Base-by-base conservation (phyloP, 2,113 vertebrate species). In the Siphamia tubifer region DNA sequence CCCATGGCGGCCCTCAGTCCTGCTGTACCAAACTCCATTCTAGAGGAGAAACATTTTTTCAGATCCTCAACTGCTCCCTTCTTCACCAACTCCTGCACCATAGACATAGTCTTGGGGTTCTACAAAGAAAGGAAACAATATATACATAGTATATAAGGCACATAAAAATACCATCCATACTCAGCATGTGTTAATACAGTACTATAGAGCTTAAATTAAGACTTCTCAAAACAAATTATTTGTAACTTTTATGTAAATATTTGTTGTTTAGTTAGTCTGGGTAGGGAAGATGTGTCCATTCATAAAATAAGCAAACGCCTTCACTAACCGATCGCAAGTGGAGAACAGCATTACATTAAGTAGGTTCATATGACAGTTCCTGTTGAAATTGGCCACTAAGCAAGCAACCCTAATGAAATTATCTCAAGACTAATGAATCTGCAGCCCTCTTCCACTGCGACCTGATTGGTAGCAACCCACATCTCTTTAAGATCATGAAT, bases 11-110 rank as follows among this genome's bases (percentile, higher is more conserved):
- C 95, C 64, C 96, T 91, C 25, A 99, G 93, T 4, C 98, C 98
- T 0, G 98, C 98, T 1, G 98, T 99, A 21, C 98, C 97, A 72
- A 99, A 99, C 87, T 94, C 93, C 96, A 99, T 98, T 28, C 95
- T 91, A 0, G 92, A 89, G n/a, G 94, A 91, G 45, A 99, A 99
- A 83, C 92, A 94, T 77, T 90, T 93, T 30, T 87, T 91, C n/a
- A 99, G 88, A 44, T 93, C 92, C 13, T 91, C 85, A 0, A 86
- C 72, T 3, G 89, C 91, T 56, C 84, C 89, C 6, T 94, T 88
- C 8, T 90, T 91, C 64, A 94, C 17, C 79, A 98, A 56, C 4
- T 91, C 84, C 86, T 91, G 92, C 69, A 98, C 95, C 17, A 84
- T 64, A 1, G 89, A 85, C 0, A 35, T 78, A 0, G 98, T 99